Conservation (phyloP, 2,113 vertebrate species). For the Corvus cornix region DNA sequence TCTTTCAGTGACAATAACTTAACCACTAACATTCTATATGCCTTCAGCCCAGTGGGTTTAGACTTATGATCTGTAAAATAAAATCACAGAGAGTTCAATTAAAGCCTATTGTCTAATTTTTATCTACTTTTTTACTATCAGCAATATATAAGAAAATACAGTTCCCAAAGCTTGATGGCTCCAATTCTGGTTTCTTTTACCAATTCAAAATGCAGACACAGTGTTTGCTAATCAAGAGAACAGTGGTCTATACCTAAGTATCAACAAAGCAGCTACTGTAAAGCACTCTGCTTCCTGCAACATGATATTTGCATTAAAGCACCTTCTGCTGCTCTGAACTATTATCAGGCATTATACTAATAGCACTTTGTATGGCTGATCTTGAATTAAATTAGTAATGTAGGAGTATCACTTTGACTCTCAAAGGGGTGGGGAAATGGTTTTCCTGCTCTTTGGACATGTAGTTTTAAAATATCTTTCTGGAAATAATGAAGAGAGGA, state of each 20-base stretch:
- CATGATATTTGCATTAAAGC: constrained; percentile 28
- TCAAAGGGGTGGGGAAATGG: neutral
- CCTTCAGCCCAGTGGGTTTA: neutral
- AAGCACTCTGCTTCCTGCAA: constrained; percentile 23
- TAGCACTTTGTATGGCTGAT: neutral
- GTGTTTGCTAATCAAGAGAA: neutral
- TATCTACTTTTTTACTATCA: neutral
- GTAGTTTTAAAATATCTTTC: neutral
- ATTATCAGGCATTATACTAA: constrained; percentile 34
- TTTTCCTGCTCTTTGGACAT: neutral
- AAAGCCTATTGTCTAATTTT: neutral
- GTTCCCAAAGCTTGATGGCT: neutral
- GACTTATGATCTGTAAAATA: neutral
- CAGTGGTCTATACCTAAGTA: neutral
- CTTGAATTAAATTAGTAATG: constrained; percentile 30
- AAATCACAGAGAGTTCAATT: neutral
- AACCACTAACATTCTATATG: neutral
- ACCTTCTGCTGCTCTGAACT: neutral
- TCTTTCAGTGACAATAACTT: neutral
- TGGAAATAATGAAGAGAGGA: neutral
- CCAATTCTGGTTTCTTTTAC: neutral
- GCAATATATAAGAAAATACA: neutral
- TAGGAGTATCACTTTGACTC: neutral
- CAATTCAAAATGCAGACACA: neutral
- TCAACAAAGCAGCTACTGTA: neutral